Evolutionary conservation across 2,797 vertebrate species (phyloP).

Genomic region (Cryptoprocta ferox): DNA sequence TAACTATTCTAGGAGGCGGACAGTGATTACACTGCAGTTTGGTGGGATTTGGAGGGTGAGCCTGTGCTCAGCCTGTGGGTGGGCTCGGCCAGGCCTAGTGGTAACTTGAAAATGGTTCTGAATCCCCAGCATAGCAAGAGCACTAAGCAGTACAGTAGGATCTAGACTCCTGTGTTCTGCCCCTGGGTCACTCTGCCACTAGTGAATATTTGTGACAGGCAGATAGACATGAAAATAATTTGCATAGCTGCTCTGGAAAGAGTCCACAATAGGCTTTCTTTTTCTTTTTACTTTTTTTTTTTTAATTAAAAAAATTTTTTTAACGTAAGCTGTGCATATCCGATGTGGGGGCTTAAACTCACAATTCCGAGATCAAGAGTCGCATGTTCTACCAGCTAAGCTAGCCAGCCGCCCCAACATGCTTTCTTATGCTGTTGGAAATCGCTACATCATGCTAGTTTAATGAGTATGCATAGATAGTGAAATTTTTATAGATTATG

Average conservation of each 20-base stretch:
- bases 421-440: conserved; percentile 26
- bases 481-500: neutral
- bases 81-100: neutral
- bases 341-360: neutral
- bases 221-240: conserved; percentile 36
- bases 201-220: conserved; percentile 27
- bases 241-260: conserved; percentile 30
- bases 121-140: neutral
- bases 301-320: neutral
- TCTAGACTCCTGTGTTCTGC: neutral
- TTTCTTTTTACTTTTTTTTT: neutral
- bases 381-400: neutral
- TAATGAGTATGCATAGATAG: conserved; percentile 22
- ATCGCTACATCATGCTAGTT: conserved; percentile 4
- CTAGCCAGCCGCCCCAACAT: neutral
- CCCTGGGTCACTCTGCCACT: neutral
- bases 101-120: neutral
- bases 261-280: neutral
- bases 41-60: neutral
- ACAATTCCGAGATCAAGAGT: neutral
- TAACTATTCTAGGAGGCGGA: neutral
- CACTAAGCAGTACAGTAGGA: neutral
- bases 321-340: neutral
- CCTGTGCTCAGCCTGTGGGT: neutral
- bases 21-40: neutral